Base-by-base conservation (phyloP, 2,797 vertebrate species). In the Agapornis canus region DNA sequence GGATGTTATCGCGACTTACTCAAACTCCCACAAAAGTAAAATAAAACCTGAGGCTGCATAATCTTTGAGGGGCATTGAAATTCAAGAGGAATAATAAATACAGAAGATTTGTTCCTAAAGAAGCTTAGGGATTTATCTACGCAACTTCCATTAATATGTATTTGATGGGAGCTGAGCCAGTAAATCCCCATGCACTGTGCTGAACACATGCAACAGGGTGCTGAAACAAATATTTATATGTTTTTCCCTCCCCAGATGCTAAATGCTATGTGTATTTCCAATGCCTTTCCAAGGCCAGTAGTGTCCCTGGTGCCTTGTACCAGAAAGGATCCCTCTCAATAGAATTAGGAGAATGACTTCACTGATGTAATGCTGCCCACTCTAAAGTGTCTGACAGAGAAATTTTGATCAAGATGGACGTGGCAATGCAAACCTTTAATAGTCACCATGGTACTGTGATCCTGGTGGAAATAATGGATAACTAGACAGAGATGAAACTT, bases 71-170 rank as follows among this genome's bases (percentile, higher is more conserved):
- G 14, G 26, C 37, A 90, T 57, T 89, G 85, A 92, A 94, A 95
- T 95, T 96, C 92, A 86, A 80, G 80, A 82, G 35, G 70, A 92
- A 85, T 90, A 91, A 83, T 57, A 95, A 92, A 93, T 68, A 90
- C 49, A 73, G 72, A 94, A 91, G 54, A 94, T 51, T 48, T 70
- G 40, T 60, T 95, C 35, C 35, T 35, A 35, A 35, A 35, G 35
- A 35, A 35, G 35, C 35, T 35, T 35, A 35, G 35, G 35, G 35
- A 35, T 35, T 35, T 35, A 35, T 35, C 35, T 35, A 35, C 35
- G 35, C 35, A 35, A 35, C 35, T 35, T 35, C 35, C 35, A 35
- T 35, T 35, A 35, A 35, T 35, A 35, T 35, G 35, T 35, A 35
- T 35, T 35, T 35, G 35, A 35, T 35, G 35, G 54, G 73, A 94